These are phyloP conservation scores for Sminthurides aquaticus DNA, from an alignment of 2,888 invertebrate genomes.

Conservation along the genomic window DNA sequence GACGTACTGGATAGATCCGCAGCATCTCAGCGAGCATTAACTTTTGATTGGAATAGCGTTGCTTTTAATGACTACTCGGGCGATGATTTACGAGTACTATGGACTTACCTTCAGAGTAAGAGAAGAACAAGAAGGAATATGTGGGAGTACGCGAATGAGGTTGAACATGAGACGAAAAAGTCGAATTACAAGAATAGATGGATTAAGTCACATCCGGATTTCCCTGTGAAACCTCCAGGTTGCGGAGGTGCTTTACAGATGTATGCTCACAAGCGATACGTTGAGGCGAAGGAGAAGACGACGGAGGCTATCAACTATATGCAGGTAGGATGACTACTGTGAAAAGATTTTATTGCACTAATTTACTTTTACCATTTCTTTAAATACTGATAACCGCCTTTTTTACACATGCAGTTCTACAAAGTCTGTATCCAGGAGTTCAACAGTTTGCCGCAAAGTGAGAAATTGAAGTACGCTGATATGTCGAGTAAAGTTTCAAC, in stretches of 20 bases:
- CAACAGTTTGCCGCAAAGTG: slow-evolving; percentile 4
- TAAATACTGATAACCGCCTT: neutral
- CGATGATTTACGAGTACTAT: slow-evolving; percentile 27
- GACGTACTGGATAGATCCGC: slow-evolving; percentile 20
- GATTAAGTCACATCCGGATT: slow-evolving; percentile 20
- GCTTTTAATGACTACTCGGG: slow-evolving; percentile 28
- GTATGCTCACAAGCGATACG: slow-evolving; percentile 4
- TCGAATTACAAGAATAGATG: slow-evolving; percentile 15
- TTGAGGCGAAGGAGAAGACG: neutral
- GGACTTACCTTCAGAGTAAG: slow-evolving; percentile 25
- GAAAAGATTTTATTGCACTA: slow-evolving; percentile 17
- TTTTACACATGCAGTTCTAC: slow-evolving; percentile 11
- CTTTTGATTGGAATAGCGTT: slow-evolving; percentile 33
- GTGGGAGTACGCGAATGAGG: slow-evolving; percentile 34
- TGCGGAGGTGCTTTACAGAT: neutral
- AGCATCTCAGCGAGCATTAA: slow-evolving; percentile 3
- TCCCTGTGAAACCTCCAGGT: slow-evolving; percentile 23
- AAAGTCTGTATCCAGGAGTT: neutral
- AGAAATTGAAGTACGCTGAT: slow-evolving; percentile 14
- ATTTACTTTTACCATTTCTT: slow-evolving; percentile 3
- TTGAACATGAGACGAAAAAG: slow-evolving; percentile 21
- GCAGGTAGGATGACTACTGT: too few relatives aligned
- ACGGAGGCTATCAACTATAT: too few relatives aligned
- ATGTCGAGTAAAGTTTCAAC: slow-evolving; percentile 20
- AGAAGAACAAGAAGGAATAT: slow-evolving; percentile 32